A percentile compares a stretch with the other conserved stretches of the same genome.
Evolutionary conservation across 2,797 vertebrate species (phyloP).

Genomic region (Bovichtus diacanthus): DNA sequence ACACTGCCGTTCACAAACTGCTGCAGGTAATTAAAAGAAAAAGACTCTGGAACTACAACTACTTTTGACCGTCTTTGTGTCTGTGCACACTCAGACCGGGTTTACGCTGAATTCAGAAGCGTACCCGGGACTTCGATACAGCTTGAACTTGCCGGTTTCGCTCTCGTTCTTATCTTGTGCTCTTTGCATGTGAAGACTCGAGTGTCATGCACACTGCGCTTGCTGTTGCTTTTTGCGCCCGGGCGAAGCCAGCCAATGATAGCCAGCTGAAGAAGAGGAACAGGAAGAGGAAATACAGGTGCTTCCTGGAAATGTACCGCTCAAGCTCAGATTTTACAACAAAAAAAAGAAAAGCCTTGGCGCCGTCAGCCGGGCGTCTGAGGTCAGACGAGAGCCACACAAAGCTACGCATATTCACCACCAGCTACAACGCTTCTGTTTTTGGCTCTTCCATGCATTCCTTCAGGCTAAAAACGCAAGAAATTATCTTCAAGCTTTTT

Average conservation of each 20-base stretch:
- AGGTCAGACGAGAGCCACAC: constrained; percentile 41
- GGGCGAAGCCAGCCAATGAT: constrained; percentile 33
- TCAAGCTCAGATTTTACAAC: constrained; percentile 4
- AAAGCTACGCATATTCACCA: constrained; percentile 44
- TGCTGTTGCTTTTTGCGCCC: constrained; percentile 52
- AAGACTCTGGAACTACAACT: constrained; percentile 86
- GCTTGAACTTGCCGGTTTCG: constrained; percentile 59
- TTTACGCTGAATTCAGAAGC: constrained; percentile 40
- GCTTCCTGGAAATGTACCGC: constrained; percentile 62
- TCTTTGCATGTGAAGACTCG: constrained; percentile 68
- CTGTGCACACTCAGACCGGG: constrained; percentile 76
- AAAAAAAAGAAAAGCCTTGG: not conserved
- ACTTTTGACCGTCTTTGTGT: constrained; percentile 63
- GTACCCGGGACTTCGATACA: constrained; percentile 31
- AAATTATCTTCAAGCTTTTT: constrained; percentile 1
- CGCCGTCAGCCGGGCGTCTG: constrained; percentile 27
- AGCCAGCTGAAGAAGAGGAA: constrained; percentile 39
- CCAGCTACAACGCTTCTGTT: constrained; percentile 53
- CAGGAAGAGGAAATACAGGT: constrained; percentile 67
- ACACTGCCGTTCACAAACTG: constrained; percentile 82
- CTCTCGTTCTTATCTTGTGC: constrained; percentile 64
- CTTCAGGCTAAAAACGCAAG: constrained; percentile 39
- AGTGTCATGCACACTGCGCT: constrained; percentile 54
- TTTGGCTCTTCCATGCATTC: constrained; percentile 53
- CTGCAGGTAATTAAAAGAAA: constrained; percentile 36